These are phyloP conservation scores for Scytalopus superciliaris DNA, from an alignment of 2,113 vertebrate species.

Conservation along the genomic window DNA sequence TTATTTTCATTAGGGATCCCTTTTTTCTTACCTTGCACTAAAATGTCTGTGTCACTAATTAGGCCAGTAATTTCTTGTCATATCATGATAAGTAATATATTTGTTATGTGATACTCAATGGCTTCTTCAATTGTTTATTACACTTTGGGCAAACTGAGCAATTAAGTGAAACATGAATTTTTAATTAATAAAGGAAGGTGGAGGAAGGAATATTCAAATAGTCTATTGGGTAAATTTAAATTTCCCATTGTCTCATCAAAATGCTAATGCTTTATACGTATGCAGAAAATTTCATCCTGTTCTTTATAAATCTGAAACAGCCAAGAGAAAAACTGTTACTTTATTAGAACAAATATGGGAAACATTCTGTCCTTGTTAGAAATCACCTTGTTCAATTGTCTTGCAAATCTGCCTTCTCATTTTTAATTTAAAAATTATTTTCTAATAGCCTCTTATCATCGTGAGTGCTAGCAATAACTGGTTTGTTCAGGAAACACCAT, in stretches of 20 bases:
- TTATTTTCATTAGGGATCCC: background rate
- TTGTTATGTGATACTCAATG: background rate
- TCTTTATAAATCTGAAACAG: background rate
- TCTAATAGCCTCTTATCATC: constrained; percentile 42
- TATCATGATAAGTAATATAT: background rate
- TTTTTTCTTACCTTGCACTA: background rate
- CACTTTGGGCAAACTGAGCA: constrained; percentile 13
- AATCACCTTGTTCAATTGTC: constrained; percentile 11
- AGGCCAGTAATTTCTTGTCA: constrained; percentile 21
- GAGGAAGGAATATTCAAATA: background rate
- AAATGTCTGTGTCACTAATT: constrained; percentile 7
- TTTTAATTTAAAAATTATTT: constrained; percentile 65
- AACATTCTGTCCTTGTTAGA: constrained; percentile 25
- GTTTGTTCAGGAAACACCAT: constrained; percentile 55
- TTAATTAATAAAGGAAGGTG: background rate
- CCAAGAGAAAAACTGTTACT: constrained; percentile 9
- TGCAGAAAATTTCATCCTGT: background rate
- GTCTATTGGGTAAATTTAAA: background rate
- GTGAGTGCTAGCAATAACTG: constrained; percentile 50
- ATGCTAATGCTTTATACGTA: background rate
- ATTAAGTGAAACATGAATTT: constrained; percentile 11
- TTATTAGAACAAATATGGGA: constrained; percentile 43
- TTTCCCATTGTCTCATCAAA: constrained; percentile 3
- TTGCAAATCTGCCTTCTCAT: constrained; percentile 28
- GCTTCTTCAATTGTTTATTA: constrained; percentile 14